Conservation (phyloP, 2,888 invertebrate genomes). For the Macrosiphum euphorbiae region DNA sequence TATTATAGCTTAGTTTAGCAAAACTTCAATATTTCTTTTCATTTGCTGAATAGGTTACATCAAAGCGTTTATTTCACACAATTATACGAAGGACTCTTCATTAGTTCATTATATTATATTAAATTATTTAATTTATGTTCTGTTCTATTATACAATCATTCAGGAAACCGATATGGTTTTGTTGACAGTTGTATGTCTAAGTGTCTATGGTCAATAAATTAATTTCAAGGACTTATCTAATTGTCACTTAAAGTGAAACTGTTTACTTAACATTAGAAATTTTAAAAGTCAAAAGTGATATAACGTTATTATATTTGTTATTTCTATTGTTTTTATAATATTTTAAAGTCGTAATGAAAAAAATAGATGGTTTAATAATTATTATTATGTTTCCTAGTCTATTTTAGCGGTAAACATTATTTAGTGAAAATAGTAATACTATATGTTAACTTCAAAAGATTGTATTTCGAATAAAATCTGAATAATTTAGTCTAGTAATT, state of each 20-base stretch:
- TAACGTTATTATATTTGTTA: background rate
- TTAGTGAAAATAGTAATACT: background rate
- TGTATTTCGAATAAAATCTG: background rate
- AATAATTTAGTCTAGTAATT: background rate
- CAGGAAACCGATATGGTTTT: conserved; percentile 28
- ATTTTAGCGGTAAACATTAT: background rate
- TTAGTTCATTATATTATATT: background rate
- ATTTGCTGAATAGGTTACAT: background rate
- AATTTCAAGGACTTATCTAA: conserved; percentile 49
- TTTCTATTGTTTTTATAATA: background rate
- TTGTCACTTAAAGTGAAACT: conserved; percentile 28
- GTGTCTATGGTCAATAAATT: conserved; percentile 11
- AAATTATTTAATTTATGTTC: background rate
- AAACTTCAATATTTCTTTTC: background rate
- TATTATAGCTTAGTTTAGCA: background rate
- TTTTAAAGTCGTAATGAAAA: background rate
- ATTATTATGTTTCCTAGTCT: background rate
- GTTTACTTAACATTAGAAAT: conserved; percentile 40
- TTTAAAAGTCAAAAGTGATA: background rate
- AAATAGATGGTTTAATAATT: background rate
- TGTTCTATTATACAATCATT: conserved; percentile 24
- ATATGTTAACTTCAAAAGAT: background rate
- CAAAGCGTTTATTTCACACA: background rate
- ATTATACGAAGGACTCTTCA: conserved; percentile 9
- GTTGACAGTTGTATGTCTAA: background rate